Base-by-base conservation (phyloP, 2,113 vertebrate genomes). In the Bubo scandiacus region DNA sequence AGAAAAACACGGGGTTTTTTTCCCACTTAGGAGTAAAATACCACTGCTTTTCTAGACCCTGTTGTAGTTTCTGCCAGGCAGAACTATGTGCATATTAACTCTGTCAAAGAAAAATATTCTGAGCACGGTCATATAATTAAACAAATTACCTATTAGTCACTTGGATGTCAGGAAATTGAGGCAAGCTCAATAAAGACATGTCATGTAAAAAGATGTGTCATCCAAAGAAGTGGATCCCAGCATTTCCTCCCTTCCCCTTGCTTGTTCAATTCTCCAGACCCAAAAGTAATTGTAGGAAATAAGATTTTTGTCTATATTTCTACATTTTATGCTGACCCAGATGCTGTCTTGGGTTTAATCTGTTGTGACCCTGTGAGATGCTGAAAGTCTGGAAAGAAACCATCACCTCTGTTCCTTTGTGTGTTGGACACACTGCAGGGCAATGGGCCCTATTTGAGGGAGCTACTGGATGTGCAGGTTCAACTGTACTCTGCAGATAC, bases 91-190 rank as follows among this genome's bases (percentile, higher is more conserved):
- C 68, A n/a, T 77, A 66, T 77, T 91, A 77, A 42, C 34, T 67
- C 59, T 93, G 73, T 72, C 61, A 88, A 93, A 77, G 22, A 68
- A 86, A 87, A 95, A 61, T 58, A 71, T 82, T 95, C 73, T 73
- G 17, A 96, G 36, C 43, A 78, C 25, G 72, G 59, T 70, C 55
- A 91, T 67, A 62, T 59, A 94, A 92, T 96, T 94, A 97, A 96
- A 93, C 27, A 94, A 93, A 91, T 86, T 85, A 78, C 51, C 34
- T 91, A 30, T 81, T 93, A 87, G 45, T 94, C 74, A 92, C 58
- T 92, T 59, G n/a, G 18, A 90, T 86, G 73, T 70, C 88, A 91
- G 75, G 62, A 92, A 96, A 85, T 38, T 40, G 29, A 81, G 66
- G 29, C 38, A 91, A 90, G 34, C 27, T 84, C 51, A 65, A 45